Conservation (phyloP, 2,797 vertebrate genomes). For the Pseudocheirus occidentalis region DNA sequence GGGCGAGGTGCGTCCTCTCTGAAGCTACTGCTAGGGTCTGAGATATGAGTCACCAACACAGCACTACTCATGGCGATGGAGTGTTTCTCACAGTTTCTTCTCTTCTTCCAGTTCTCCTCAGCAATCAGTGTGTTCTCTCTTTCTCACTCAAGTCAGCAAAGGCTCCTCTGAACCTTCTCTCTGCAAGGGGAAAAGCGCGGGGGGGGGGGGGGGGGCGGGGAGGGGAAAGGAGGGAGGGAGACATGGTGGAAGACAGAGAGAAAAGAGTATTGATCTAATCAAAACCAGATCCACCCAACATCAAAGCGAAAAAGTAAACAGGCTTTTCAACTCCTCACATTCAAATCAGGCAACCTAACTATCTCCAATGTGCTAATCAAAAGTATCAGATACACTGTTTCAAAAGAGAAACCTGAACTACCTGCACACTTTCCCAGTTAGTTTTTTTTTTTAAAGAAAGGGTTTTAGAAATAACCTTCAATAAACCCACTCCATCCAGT, state of each 20-base stretch:
- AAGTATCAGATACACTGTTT: slow-evolving; percentile 78
- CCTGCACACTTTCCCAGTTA: slow-evolving; percentile 67
- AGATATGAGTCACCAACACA: slow-evolving; percentile 86
- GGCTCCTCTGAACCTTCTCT: slow-evolving; percentile 91
- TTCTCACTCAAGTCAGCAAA: slow-evolving; percentile 93
- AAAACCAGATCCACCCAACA: slow-evolving; percentile 95
- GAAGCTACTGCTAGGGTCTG: slow-evolving; percentile 95
- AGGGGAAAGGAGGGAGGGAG: slow-evolving; percentile 30
- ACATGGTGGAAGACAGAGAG: slow-evolving; percentile 66
- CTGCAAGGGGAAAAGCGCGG: slow-evolving; percentile 87
- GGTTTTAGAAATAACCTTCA: slow-evolving; percentile 54
- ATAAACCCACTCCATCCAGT: neutral
- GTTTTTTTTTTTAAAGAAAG: too few species aligned
- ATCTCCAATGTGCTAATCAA: slow-evolving; percentile 82
- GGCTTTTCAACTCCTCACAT: slow-evolving; percentile 88
- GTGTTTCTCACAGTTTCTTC: slow-evolving; percentile 79
- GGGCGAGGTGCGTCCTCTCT: slow-evolving; percentile 97
- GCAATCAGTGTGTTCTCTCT: slow-evolving; percentile 79
- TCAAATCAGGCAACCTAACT: slow-evolving; percentile 82
- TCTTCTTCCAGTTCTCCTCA: slow-evolving; percentile 69
- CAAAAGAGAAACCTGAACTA: slow-evolving; percentile 82
- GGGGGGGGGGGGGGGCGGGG: too few species aligned
- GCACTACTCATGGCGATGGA: slow-evolving; percentile 92
- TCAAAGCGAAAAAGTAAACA: slow-evolving; percentile 94
- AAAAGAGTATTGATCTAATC: slow-evolving; percentile 95